phyloP scores from a whole-genome alignment of 2,888 invertebrate species.

The Eudemis profundana region DNA sequence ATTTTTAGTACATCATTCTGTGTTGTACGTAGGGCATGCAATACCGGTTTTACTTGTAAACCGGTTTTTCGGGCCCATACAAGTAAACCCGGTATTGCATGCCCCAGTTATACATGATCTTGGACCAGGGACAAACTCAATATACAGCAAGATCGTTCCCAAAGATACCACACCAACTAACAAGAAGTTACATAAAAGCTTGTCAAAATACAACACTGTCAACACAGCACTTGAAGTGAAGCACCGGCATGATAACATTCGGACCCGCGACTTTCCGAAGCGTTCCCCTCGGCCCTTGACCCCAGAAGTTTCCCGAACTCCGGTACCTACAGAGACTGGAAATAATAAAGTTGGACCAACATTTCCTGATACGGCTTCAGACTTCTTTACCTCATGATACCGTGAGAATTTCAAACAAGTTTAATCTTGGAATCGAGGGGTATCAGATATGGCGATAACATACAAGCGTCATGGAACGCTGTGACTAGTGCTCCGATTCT shows the following conservation, averaged over 20 bases:
- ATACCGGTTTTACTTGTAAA: no score
- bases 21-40: no score
- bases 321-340: constrained; percentile 53
- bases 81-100: no score
- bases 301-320: constrained; percentile 70
- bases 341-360: constrained; percentile 67
- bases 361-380: constrained; percentile 52
- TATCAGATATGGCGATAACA: neutral
- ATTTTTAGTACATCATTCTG: no score
- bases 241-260: constrained; percentile 45
- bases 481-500: neutral
- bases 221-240: constrained; percentile 33
- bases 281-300: constrained; percentile 70
- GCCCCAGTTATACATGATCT: no score
- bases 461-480: constrained; percentile 9
- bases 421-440: constrained; percentile 12
- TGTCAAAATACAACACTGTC: constrained; percentile 16
- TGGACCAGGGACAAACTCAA: no score
- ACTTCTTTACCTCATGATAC: neutral
- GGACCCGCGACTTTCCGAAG: constrained; percentile 58
- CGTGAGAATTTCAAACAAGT: constrained; percentile 24
- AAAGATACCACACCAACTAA: neutral
- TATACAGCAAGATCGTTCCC: no score
- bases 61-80: no score
- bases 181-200: neutral